These are phyloP conservation scores for Cancer borealis DNA, from an alignment of 2,888 invertebrate species.

Conservation along the genomic window DNA sequence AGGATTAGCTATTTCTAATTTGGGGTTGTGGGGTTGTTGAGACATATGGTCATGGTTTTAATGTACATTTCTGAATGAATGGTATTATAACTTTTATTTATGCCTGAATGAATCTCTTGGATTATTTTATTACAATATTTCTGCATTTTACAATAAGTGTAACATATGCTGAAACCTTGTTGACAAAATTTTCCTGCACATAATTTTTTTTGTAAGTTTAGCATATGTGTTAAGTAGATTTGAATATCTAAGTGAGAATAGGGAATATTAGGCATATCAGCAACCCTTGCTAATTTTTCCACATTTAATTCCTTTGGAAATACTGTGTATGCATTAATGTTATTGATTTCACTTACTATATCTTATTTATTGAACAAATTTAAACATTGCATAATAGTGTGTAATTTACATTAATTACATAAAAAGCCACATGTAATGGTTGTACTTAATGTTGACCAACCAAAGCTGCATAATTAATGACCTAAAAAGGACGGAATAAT, in stretches of 20 bases:
- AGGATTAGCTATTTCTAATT: not conserved
- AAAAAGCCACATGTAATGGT: not conserved
- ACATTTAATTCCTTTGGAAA: too few species aligned
- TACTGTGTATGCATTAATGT: too few species aligned
- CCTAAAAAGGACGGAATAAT: not conserved
- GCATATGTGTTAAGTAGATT: not conserved
- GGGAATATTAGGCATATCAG: not conserved
- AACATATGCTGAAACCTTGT: not conserved
- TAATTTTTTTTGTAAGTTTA: not conserved
- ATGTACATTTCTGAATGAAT: not conserved
- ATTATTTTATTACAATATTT: not conserved
- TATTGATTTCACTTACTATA: too few species aligned
- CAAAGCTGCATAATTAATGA: not conserved
- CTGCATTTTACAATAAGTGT: not conserved
- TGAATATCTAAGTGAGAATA: not conserved
- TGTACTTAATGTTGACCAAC: not conserved
- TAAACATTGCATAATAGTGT: too few species aligned
- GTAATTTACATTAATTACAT: too few species aligned
- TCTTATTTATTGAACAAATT: too few species aligned
- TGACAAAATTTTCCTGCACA: not conserved
- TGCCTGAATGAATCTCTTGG: not conserved
- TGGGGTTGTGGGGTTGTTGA: not conserved
- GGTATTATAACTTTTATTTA: not conserved
- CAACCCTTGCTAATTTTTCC: not conserved
- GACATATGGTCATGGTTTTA: not conserved